Base-by-base conservation (phyloP, 64 coral and sea anemone genomes). In the Actinia equina region DNA sequence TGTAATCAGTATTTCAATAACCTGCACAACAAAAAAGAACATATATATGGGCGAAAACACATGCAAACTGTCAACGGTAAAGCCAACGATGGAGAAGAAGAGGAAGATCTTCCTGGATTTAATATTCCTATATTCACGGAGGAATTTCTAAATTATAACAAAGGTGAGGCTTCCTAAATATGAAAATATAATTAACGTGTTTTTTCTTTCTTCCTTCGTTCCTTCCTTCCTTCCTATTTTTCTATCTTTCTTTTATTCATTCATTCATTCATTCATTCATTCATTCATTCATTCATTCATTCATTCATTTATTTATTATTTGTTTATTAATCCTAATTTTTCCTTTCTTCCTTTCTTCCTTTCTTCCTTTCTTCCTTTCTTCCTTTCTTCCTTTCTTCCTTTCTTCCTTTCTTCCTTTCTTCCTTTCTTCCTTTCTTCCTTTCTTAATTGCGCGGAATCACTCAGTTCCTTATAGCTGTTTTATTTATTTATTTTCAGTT, bases 1-100 rank as follows among this genome's bases (percentile, higher is more conserved):
- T 98, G 96, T 43, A 94, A 99, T 84, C 91, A 95, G 90, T 91
- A 99, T 70, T 95, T 99, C 77, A 95, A 98, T 88, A 92, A 91
- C 43, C 77, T 98, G 16, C 95, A 98, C 57, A 98, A 98, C 63
- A 98, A 99, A 86, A 87, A 90, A 82, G 97, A 99, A 53, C 93
- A 95, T 71, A 93, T 94, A 27, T 85, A 81, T 63, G 93, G 90
- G 14, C 93, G 93, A 3, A 99, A 98, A 44, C 95, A 98, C 52
- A 77, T 94, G 52, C 93, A 88, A n/a, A 95, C 86, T 71, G 91
- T 93, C 15, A 88, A 76, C 52, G 97, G 93, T 52, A 99, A 93
- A 87, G 60, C 63, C 71, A 78, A 82, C 43, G 93, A 95, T 49
- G 79, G 88, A 44, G 91, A 93, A 19, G 88, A 92, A 82, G 90